Base-by-base conservation (phyloP, 2,888 invertebrate species). In the Acleris emargana region DNA sequence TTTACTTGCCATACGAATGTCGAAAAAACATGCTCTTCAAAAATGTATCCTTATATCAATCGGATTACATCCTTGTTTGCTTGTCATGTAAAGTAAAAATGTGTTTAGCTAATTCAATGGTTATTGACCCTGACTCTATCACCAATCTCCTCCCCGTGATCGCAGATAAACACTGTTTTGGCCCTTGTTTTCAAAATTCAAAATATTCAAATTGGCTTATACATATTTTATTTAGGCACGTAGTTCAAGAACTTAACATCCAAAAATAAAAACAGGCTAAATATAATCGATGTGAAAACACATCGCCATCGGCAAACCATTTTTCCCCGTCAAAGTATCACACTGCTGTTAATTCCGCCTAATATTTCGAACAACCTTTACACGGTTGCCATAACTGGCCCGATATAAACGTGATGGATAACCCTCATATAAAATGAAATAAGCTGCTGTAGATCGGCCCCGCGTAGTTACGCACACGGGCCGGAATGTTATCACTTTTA, bases 321-420 rank as follows among this genome's bases (percentile, higher is more conserved):
- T 87, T 87, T 81, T 89, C 79, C 76, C 79, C 87, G 89, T 87
- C 86, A 84, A 86, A 89, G 86, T 87, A 83, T 86, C 82, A 82
- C 82, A 88, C 86, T 86, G 89, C 82, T 88, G 88, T 90, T 90
- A 88, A 91, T 90, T 89, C 84, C 78, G 79, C 81, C 88, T 89
- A 89, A 90, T 89, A 89, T 88, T 84, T 84, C 77, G 82, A 80
- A 80, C 84, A 88, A 87, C 87, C 85, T 87, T 86, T 86, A 87
- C 84, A 76, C 79, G 79, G 83, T 83, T 87, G 88, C 88, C 88
- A 85, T 81, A 86, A 79, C 81, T 74, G 83, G 81, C 79, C 84
- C 84, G 87, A 88, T 87, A 87, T 84, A 83, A 87, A 84, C 80
- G 87, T 91, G 90, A 91, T 91, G 87, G 89, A 91, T 91, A 83